These are phyloP conservation scores for Anoura caudifer DNA, from an alignment of 2,113 vertebrate genomes.

Conservation along the genomic window DNA sequence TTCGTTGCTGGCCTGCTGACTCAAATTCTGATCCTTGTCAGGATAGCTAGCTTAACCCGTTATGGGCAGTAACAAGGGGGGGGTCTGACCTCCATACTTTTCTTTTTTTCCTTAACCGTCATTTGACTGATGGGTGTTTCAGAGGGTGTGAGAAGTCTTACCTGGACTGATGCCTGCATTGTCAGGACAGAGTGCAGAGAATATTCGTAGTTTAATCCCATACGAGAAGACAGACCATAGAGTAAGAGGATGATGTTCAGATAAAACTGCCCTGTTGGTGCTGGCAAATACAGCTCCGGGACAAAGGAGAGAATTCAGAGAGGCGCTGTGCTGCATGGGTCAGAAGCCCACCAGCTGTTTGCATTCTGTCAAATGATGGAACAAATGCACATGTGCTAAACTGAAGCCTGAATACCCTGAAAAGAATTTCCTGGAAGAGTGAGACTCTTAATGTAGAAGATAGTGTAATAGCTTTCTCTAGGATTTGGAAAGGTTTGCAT, in stretches of 20 bases:
- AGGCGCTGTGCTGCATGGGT: not conserved
- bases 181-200: not conserved
- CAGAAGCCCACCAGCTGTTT: not conserved
- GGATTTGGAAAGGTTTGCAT: constrained; percentile 38
- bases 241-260: not conserved
- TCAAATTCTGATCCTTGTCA: not conserved
- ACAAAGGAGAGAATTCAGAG: not conserved
- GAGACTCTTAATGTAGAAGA: constrained; percentile 38
- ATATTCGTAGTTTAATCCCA: not conserved
- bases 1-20: not conserved
- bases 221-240: not conserved
- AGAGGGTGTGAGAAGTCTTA: not conserved
- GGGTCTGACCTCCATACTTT: not conserved
- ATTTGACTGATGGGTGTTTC: not conserved
- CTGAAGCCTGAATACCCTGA: constrained; percentile 25
- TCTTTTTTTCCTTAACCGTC: not conserved
- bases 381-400: not conserved
- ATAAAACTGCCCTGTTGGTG: not conserved
- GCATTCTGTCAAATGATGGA: not conserved
- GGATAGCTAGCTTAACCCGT: not conserved
- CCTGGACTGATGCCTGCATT: not conserved
- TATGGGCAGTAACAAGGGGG: not conserved
- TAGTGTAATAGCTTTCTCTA: constrained; percentile 51
- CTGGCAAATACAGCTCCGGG: not conserved
- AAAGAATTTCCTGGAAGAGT: constrained; percentile 44